Evolutionary conservation across 1,140 invertebrate species (phyloP).

Genomic region (Temnothorax nylanderi): DNA sequence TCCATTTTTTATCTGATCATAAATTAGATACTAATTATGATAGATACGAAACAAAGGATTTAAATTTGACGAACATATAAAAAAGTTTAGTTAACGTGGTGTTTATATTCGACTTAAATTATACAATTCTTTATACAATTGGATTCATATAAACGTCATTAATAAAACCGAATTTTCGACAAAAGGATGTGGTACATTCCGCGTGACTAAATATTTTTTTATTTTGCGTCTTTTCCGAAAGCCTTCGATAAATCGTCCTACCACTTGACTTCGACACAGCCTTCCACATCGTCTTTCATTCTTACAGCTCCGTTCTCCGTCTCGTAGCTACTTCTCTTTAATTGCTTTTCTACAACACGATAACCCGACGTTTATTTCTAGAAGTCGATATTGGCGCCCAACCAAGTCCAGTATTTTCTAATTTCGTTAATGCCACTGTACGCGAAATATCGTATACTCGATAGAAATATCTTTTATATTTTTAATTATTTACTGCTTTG

Average conservation of each 20-base stretch:
- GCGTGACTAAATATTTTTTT: background rate
- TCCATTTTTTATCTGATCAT: background rate
- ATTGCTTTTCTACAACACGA: slow-evolving; percentile 58
- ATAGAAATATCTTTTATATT: background rate
- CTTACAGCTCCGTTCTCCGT: slow-evolving; percentile 22
- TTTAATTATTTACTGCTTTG: background rate
- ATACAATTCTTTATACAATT: background rate
- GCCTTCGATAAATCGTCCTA: slow-evolving; percentile 60
- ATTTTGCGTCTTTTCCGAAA: slow-evolving; percentile 39
- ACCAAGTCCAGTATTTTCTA: background rate
- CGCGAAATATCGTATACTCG: background rate
- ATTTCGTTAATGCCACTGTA: background rate
- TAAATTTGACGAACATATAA: background rate
- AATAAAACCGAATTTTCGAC: background rate
- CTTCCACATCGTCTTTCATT: slow-evolving; percentile 60
- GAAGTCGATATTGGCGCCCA: slow-evolving; percentile 2
- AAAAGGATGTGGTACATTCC: background rate
- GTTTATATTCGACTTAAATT: background rate
- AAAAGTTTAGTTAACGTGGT: background rate
- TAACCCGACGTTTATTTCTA: slow-evolving; percentile 18
- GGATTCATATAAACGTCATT: background rate
- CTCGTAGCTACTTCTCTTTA: slow-evolving; percentile 50
- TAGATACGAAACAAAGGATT: background rate
- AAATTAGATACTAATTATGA: background rate
- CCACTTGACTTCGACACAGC: background rate